phyloP scores from a whole-genome alignment of 2,888 invertebrate species.

The Abrostola triplasia region DNA sequence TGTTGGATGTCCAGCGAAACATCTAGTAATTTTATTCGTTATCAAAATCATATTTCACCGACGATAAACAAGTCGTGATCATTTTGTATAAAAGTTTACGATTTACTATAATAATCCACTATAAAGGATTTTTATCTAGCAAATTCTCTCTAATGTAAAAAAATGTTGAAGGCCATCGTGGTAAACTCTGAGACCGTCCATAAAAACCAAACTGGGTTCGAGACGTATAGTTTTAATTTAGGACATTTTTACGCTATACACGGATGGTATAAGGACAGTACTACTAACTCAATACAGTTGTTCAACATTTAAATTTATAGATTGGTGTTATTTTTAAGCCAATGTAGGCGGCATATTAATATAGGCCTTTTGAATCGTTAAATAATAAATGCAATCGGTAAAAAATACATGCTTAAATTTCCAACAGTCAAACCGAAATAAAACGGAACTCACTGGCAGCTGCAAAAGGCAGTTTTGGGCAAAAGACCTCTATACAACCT shows the following conservation, averaged over 20 bases:
- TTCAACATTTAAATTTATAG: constrained; percentile 11
- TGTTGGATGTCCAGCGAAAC: constrained; percentile 62
- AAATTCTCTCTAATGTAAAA: constrained; percentile 67
- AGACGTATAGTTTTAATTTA: constrained; percentile 8
- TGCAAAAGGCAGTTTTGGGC: neutral
- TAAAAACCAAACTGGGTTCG: constrained; percentile 29
- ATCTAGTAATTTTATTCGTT: constrained; percentile 40
- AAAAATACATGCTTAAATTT: neutral
- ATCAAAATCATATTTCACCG: constrained; percentile 48
- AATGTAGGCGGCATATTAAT: neutral
- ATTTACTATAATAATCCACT: constrained; percentile 50
- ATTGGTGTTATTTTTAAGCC: neutral
- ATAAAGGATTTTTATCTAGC: constrained; percentile 60
- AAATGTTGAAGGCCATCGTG: constrained; percentile 73
- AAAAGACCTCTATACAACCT: neutral
- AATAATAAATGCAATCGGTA: neutral
- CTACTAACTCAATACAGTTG: constrained; percentile 19
- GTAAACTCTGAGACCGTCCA: constrained; percentile 59
- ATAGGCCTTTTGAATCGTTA: neutral
- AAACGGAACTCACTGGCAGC: too few relatives aligned
- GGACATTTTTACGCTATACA: constrained; percentile 9
- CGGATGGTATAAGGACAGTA: constrained; percentile 2
- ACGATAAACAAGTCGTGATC: constrained; percentile 18
- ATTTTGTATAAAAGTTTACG: constrained; percentile 49
- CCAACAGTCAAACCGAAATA: too few relatives aligned